A percentile compares a stretch with the other conserved stretches of the same genome.
phyloP scores from a whole-genome alignment of 2,113 vertebrate species.

The Sialia sialis region DNA sequence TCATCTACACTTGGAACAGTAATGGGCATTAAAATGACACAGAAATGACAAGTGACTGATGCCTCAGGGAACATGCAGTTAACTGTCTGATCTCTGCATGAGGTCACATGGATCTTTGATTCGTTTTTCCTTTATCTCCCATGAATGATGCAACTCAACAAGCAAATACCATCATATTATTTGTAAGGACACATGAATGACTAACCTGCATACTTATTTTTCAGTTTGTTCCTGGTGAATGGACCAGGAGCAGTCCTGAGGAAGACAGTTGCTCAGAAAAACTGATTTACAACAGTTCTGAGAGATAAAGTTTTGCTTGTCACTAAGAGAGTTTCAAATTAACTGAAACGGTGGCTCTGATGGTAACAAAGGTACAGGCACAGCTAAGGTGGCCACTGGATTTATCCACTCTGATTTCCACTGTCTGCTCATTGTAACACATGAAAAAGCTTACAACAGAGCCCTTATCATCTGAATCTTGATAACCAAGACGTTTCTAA shows the following conservation, averaged over 20 bases:
- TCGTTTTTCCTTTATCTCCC: not conserved
- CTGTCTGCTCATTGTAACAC: not conserved
- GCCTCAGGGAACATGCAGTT: not conserved
- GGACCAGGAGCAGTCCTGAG: not conserved
- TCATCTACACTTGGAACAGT: not conserved
- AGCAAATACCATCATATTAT: not conserved
- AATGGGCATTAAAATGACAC: not conserved
- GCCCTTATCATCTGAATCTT: not conserved
- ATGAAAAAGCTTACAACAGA: not conserved
- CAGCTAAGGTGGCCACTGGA: not conserved
- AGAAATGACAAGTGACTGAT: not conserved
- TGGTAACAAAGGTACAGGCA: not conserved
- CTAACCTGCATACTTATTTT: not conserved
- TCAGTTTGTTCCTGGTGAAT: not conserved
- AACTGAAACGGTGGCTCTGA: not conserved
- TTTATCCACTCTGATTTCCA: not conserved
- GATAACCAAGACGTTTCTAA: not conserved
- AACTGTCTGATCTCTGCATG: not conserved
- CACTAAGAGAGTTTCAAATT: not conserved
- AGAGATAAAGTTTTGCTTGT: not conserved
- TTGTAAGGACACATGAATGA: not conserved
- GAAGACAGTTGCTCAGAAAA: not conserved
- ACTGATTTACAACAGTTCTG: accelerated
- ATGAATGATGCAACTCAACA: not conserved
- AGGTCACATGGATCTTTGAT: not conserved